Percentiles rank a stretch among this genome's conserved stretches.
These are phyloP conservation scores for Drosophila bipectinata DNA, from an alignment of 1,140 invertebrate species.

Conservation along the genomic window DNA sequence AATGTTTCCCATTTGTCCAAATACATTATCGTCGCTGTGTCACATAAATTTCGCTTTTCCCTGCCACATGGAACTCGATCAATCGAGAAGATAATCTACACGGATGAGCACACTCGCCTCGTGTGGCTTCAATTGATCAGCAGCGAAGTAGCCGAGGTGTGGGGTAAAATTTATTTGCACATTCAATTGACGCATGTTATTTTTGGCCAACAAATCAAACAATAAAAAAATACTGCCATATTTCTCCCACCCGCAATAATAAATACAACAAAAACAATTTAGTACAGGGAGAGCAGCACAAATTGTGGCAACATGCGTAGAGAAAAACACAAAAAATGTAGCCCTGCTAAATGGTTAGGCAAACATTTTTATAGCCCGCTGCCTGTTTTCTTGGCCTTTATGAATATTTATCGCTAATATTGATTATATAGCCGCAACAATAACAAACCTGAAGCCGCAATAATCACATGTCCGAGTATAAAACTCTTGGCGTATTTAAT, in stretches of 20 bases:
- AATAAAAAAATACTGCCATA: constrained; percentile 44
- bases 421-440: constrained; percentile 54
- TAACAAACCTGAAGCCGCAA: constrained; percentile 33
- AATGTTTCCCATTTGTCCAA: constrained; percentile 41
- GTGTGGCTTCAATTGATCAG: constrained; percentile 6
- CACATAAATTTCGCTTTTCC: constrained; percentile 6
- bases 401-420: constrained; percentile 70
- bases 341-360: constrained; percentile 60
- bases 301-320: constrained; percentile 62
- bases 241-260: constrained; percentile 13
- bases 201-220: constrained; percentile 60
- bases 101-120: neutral
- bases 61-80: neutral
- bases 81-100: neutral
- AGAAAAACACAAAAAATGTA: constrained; percentile 12
- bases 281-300: constrained; percentile 17
- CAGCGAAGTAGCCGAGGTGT: constrained; percentile 2
- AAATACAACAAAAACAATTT: constrained; percentile 17
- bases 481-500: constrained; percentile 38
- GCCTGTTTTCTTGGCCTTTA: constrained; percentile 61
- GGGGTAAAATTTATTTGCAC: constrained; percentile 51
- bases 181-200: constrained; percentile 69
- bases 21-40: neutral
- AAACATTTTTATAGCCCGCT: constrained; percentile 57
- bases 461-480: constrained; percentile 56